These are phyloP conservation scores for Thunnus thynnus DNA, from an alignment of 2,113 vertebrate species.

Conservation along the genomic window DNA sequence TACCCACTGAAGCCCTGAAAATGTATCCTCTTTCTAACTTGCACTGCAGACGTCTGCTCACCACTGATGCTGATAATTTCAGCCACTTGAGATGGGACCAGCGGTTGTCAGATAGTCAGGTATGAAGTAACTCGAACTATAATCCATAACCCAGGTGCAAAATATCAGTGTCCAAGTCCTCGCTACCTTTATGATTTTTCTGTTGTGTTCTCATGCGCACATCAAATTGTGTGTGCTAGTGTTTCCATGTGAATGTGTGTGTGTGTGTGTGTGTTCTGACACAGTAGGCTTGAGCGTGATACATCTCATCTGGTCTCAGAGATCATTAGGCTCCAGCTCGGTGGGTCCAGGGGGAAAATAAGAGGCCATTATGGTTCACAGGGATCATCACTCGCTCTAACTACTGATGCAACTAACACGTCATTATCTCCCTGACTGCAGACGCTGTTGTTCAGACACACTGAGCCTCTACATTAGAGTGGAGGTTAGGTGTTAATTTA, in stretches of 20 bases:
- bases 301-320: conserved; percentile 73
- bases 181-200: background rate
- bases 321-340: conserved; percentile 71
- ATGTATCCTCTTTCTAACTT: background rate
- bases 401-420: conserved; percentile 63
- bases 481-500: conserved; percentile 4
- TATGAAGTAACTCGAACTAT: background rate
- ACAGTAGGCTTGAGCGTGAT: conserved; percentile 36
- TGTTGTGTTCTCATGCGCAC: conserved; percentile 3
- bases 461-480: background rate
- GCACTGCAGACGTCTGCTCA: conserved; percentile 18
- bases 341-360: conserved; percentile 34
- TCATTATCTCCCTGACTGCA: conserved; percentile 46
- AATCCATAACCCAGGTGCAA: conserved; percentile 21
- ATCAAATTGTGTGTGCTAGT: background rate
- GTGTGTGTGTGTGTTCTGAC: conserved; percentile 27
- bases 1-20: conserved; percentile 43
- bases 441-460: conserved; percentile 15
- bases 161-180: background rate
- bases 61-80: conserved; percentile 8
- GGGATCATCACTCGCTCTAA: conserved; percentile 58
- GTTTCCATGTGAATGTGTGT: conserved; percentile 7
- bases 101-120: background rate
- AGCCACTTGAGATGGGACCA: background rate
- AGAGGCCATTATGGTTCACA: conserved; percentile 70